phyloP scores from a whole-genome alignment of 2,113 vertebrate species.

The Hippolais icterina region DNA sequence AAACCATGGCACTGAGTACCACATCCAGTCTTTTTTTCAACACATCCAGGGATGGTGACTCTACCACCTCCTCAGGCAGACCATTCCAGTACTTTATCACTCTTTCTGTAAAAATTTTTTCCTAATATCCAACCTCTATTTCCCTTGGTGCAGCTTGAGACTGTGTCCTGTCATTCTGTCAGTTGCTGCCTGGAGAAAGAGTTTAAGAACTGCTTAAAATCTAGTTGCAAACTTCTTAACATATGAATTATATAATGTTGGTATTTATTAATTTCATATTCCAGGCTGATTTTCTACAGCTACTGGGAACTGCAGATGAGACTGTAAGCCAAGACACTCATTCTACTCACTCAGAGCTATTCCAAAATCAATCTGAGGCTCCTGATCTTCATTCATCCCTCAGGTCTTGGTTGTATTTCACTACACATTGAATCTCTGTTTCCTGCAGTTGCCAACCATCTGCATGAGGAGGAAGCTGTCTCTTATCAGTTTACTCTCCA shows the following conservation, averaged over 20 bases:
- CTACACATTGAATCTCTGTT: background rate
- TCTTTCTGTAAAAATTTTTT: background rate
- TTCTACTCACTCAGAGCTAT: background rate
- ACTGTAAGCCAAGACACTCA: background rate
- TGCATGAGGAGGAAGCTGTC: background rate
- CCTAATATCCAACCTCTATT: background rate
- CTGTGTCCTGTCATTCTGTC: background rate
- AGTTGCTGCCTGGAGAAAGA: background rate
- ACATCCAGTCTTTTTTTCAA: background rate
- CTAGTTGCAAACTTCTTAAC: background rate
- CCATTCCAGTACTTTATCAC: background rate
- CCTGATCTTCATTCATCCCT: background rate
- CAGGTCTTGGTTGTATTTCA: background rate
- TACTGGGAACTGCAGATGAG: background rate
- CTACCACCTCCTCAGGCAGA: rapidly evolving
- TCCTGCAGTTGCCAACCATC: background rate
- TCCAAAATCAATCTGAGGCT: background rate
- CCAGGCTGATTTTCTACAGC: background rate
- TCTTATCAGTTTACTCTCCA: background rate
- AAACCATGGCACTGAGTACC: background rate
- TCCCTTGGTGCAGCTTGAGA: background rate
- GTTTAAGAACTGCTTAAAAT: background rate
- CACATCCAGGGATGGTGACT: background rate
- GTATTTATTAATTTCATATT: background rate
- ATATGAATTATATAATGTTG: background rate